Evolutionary conservation across 2,113 vertebrate genomes (phyloP), one percentile per base, ranked within the genome.

Genomic region (Clarias gariepinus): DNA sequence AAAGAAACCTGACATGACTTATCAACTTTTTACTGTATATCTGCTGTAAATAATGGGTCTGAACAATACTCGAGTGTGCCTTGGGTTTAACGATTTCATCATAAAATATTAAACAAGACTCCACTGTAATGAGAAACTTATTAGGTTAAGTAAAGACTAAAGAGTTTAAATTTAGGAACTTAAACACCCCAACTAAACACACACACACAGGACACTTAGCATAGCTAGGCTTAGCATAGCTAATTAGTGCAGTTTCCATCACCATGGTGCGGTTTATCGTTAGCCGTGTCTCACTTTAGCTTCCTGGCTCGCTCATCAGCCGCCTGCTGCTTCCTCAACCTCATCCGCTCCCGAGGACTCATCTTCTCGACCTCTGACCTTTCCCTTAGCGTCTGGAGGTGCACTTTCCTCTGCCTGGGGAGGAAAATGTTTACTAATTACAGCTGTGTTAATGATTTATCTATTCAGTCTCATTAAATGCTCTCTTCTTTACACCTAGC

Each of bases 281-380:
- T 33, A 83, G 55, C 78, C 30, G 64, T 18, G 36, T n/a, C 80
- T 84, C 53, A 74, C 80, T 95, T 94, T 57, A 96, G 91, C 74
- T 94, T 96, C 82, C 57, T 87, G 66, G 93, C 95, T 85, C 93
- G 94, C 82, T 96, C 95, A 15, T 96, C 95, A 0, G 94, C 94
- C 23, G 92, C 93, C 87, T 95, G 95, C 77, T 95, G 92, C 92
- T 96, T 96, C 87, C 96, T 91, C 52, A 96, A 91, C 85, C 94
- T 85, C 96, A 96, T 96, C 63, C 94, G 91, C 57, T 97, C 96
- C 85, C 96, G 91, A 0, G 94, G 96, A 0, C 95, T 96, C 96
- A 96, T 96, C 92, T 93, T 95, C 91, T 96, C 96, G 1, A 96
- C 94, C 87, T 96, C 95, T 63, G 95, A 96, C 79, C 94, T 93